These are phyloP conservation scores for Alligator mississippiensis DNA, from an alignment of 2,113 vertebrate genomes.

Conservation along the genomic window DNA sequence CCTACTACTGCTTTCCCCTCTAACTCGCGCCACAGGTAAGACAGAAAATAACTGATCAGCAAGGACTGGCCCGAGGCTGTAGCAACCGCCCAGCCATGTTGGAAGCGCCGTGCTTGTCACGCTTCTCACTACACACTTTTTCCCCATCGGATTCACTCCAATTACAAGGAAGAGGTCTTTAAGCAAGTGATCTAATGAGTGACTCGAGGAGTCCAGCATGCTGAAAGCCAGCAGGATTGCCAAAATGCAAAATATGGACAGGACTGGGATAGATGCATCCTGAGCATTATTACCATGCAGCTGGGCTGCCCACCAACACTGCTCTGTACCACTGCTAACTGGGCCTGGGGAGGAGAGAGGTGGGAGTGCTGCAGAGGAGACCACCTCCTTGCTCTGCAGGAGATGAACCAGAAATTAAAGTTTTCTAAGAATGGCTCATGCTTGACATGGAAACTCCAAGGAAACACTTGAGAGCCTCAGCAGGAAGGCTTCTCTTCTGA, in stretches of 20 bases:
- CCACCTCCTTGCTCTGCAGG: not conserved
- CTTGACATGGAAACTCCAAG: not conserved
- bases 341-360: rapidly evolving
- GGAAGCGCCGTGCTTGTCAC: not conserved
- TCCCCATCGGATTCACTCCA: not conserved
- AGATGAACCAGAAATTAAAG: not conserved
- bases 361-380: not conserved
- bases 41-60: not conserved
- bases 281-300: constrained; percentile 67
- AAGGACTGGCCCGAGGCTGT: not conserved
- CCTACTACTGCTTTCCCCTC: not conserved
- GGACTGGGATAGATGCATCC: constrained; percentile 62
- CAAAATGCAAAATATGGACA: constrained; percentile 69
- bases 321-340: not conserved
- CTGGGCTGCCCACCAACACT: constrained; percentile 38
- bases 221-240: constrained; percentile 46
- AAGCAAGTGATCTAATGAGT: constrained; percentile 42
- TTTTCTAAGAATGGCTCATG: not conserved
- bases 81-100: rapidly evolving
- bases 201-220: constrained; percentile 6
- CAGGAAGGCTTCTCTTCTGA: not conserved
- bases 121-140: not conserved
- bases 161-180: not conserved
- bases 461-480: not conserved
- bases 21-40: constrained; percentile 42